Percentiles rank a stretch among this genome's conserved stretches.
These are phyloP conservation scores for Psococerastis gibbosa DNA, from an alignment of 2,888 invertebrate genomes.

Conservation along the genomic window DNA sequence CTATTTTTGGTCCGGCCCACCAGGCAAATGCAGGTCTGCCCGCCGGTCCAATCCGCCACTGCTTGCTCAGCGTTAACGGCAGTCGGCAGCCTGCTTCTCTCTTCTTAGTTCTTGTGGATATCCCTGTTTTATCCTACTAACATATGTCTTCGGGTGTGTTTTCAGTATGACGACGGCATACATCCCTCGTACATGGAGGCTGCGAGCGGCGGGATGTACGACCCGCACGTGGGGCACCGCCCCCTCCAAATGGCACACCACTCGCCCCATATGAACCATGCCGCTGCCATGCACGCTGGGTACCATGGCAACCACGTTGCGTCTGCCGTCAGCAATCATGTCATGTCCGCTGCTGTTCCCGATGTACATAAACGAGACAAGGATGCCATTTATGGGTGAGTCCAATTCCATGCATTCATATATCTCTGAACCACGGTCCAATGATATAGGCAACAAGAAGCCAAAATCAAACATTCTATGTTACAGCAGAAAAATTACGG, in stretches of 20 bases:
- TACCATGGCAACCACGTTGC: constrained; percentile 48
- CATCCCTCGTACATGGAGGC: constrained; percentile 74
- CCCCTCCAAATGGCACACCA: constrained; percentile 35
- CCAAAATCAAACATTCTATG: too few species aligned
- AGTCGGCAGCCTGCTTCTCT: too few species aligned
- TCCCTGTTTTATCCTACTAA: constrained; percentile 12
- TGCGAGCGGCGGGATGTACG: constrained; percentile 38
- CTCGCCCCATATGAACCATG: constrained; percentile 50
- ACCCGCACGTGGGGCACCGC: constrained; percentile 44
- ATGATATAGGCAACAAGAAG: too few species aligned
- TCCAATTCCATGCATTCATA: too few species aligned
- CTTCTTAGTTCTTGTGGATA: background rate
- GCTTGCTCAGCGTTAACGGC: constrained; percentile 11
- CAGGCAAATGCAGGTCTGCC: too few species aligned
- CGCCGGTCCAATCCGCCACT: constrained; percentile 16
- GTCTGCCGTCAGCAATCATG: constrained; percentile 44
- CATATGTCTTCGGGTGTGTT: constrained; percentile 19
- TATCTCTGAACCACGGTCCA: too few species aligned
- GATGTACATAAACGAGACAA: constrained; percentile 95
- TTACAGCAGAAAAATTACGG: too few species aligned
- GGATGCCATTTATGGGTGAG: constrained; percentile 98
- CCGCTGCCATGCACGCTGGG: constrained; percentile 23
- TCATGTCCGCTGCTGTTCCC: constrained; percentile 49
- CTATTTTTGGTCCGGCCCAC: constrained; percentile 12
- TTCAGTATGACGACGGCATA: constrained; percentile 90